Evolutionary conservation across 2,113 vertebrate genomes (phyloP), one percentile per base, ranked within the genome.

Genomic region (Turdus rufiventris): DNA sequence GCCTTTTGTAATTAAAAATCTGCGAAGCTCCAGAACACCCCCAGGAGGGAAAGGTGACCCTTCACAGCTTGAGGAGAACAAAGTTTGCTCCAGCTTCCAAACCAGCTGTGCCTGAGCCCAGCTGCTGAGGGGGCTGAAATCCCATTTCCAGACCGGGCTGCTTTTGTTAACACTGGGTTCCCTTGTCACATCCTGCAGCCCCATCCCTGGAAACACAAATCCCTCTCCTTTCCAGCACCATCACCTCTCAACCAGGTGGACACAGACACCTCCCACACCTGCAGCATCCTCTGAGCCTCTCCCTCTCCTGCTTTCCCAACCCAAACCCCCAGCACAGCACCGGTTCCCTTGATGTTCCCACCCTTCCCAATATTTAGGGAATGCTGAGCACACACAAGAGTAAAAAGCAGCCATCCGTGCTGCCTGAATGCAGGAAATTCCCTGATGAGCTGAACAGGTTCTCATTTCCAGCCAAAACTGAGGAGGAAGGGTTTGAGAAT

Each of bases 161-260:
- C 9, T 68, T 65, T 53, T 8, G 0, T 58, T 38, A 57, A 15
- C 9, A 1, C 20, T 2, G 42, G 8, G 38, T 50, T n/a, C 34
- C 71, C 75, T 38, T 2, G 26, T 8, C 34, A 2, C 28, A 42
- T 29, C 73, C 88, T 24, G 24, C 66, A 13, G 53, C 51, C 45
- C 29, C 40, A 34, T 14, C 84, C 57, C 66, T 10, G 19, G 21
- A 11, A 71, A 10, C 50, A 40, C 9, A 1, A 74, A 65, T 28
- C 53, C 26, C 1, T 29, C 48, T 38, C 61, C 18, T 45, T 28
- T 6, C 58, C 51, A 75, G 60, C 12, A 20, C 51, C 76, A 25
- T 4, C 54, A 26, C 33, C 78, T 56, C 63, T 2, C 45, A 18
- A 0, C 4, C 4, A 4, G 17, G 14, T 9, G 34, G 2, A 8